Base-by-base conservation (phyloP, 2,113 vertebrate genomes). In the Columbina picui region DNA sequence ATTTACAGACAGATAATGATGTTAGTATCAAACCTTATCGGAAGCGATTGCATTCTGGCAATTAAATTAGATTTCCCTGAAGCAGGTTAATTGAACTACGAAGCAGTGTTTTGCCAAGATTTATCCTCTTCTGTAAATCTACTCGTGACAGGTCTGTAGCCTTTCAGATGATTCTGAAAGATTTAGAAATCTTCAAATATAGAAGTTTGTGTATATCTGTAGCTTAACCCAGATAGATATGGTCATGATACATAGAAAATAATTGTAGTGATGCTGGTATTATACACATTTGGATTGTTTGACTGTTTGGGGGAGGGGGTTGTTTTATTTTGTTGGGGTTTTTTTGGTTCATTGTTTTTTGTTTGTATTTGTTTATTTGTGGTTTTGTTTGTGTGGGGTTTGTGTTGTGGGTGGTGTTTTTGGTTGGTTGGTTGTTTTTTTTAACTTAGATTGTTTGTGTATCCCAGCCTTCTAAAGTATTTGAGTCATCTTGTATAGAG, bases 1-100 rank as follows among this genome's bases (percentile, higher is more conserved):
- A 84, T 96, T 97, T 97, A 95, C 76, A 9, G 43, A 68, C 39
- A 89, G 86, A 91, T 96, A 97, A 97, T 93, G 83, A 96, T 94
- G 77, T 95, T 97, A 61, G 12, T 86, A 94, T 97, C 89, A 97
- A 96, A 95, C 39, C 74, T 96, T 97, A 96, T 96, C 59, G 25
- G 86, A 97, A 97, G 75, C 68, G 92, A 97, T 95, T 97, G 83
- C 83, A 95, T 96, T 97, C 95, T 84, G 96, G 84, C 95, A 97
- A 97, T 97, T 96, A 97, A 96, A 96, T 97, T 96, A 94, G 92
- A 90, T 73, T 95, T 89, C 90, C 91, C 92, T 90, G 87, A 97
- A 98, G 94, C 90, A 89, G 79, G 90, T 94, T 97, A 98, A 97
- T 97, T 97, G 95, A 97, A 97, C 93, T 83, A 64, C 82, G 93